phyloP scores from a whole-genome alignment of 2,888 invertebrate species.

The Bursaphelenchus okinawaensis region DNA sequence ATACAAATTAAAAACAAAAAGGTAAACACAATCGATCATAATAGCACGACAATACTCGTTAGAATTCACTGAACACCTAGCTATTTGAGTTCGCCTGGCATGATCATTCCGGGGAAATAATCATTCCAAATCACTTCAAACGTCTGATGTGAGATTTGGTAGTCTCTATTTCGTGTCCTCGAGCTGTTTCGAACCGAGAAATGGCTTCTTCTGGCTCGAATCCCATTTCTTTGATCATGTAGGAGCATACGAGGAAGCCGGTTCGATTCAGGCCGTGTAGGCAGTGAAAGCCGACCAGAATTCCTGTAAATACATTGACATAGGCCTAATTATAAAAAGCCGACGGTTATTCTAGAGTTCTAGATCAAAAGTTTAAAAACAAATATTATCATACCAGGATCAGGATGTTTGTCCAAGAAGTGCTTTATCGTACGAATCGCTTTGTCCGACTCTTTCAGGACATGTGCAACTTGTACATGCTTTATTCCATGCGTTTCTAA shows the following conservation, averaged over 20 bases:
- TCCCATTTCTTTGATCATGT: conserved; percentile 17
- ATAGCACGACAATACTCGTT: too few species aligned
- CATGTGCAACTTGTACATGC: conserved; percentile 15
- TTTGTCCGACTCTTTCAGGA: conserved; percentile 13
- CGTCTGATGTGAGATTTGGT: background rate
- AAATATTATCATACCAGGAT: background rate
- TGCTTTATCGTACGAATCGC: background rate
- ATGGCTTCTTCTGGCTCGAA: conserved; percentile 18
- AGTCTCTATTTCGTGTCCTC: conserved; percentile 20
- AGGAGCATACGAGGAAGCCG: conserved; percentile 62
- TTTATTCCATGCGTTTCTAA: conserved; percentile 2
- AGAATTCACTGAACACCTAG: too few species aligned
- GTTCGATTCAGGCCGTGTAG: conserved; percentile 64
- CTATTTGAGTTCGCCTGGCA: too few species aligned
- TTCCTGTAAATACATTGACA: conserved; percentile 16
- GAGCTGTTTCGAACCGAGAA: conserved; percentile 18
- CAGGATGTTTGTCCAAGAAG: background rate
- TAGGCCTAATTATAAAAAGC: too few species aligned
- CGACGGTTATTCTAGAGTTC: too few species aligned
- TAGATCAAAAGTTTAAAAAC: too few species aligned
- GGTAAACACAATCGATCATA: too few species aligned
- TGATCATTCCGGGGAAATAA: too few species aligned
- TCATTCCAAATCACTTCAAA: background rate
- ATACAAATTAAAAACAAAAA: too few species aligned
- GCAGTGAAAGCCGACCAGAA: conserved; percentile 62